Conservation (phyloP, 2,797 vertebrate species). For the Aplochiton taeniatus region DNA sequence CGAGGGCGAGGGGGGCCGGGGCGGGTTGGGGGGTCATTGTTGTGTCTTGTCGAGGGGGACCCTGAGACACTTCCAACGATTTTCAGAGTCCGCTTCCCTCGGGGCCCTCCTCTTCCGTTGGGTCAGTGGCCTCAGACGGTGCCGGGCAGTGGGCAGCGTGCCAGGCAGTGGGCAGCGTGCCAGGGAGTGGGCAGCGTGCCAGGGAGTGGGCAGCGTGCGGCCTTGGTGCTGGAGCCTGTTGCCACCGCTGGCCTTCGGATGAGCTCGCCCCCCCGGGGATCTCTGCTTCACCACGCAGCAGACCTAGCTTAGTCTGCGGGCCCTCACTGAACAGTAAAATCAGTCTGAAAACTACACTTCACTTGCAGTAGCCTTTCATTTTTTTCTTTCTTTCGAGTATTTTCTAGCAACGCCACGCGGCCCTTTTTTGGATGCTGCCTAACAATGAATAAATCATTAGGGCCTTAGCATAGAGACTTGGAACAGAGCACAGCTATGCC, state of each 20-base stretch:
- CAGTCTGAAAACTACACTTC: no score
- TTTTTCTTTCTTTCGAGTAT: no score
- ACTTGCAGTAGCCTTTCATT: no score
- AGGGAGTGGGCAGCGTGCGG: slow-evolving; percentile 4
- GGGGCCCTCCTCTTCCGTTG: slow-evolving; percentile 45
- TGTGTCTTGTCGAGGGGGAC: slow-evolving; percentile 38
- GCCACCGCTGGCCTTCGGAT: slow-evolving; percentile 26
- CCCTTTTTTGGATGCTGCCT: slow-evolving; percentile 36
- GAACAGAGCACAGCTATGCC: slow-evolving; percentile 69
- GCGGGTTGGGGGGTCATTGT: slow-evolving; percentile 66
- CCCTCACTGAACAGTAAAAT: no score
- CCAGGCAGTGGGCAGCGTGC: slow-evolving; percentile 38
- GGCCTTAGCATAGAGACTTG: slow-evolving; percentile 65
- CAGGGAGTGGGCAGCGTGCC: slow-evolving; percentile 39
- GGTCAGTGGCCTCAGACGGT: slow-evolving; percentile 45
- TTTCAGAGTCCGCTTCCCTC: slow-evolving; percentile 57
- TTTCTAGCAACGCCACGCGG: no score
- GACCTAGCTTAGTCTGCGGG: no score
- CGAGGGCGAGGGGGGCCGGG: no score
- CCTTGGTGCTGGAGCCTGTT: slow-evolving; percentile 34
- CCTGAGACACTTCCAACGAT: slow-evolving; percentile 69
- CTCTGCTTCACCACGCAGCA: no score
- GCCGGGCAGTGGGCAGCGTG: slow-evolving; percentile 38
- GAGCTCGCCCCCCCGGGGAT: no score
- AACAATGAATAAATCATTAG: slow-evolving; percentile 77